Base-by-base conservation (phyloP, 2,888 invertebrate species). In the Lasiommata megera region DNA sequence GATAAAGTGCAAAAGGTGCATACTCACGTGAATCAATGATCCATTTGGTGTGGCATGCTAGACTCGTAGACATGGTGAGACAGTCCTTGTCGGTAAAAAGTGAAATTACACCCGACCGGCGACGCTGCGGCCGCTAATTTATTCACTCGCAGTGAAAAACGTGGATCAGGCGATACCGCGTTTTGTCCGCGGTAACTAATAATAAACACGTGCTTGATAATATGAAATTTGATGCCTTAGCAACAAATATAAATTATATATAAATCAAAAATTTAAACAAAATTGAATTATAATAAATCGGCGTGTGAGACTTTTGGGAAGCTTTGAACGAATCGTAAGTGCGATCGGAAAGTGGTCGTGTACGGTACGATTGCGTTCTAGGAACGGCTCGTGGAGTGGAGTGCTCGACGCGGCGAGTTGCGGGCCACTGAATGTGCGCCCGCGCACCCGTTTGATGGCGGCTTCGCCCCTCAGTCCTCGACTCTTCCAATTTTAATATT, bases 401-500 rank as follows among this genome's bases (percentile, higher is more conserved):
- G 86, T 84, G 87, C 81, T 74, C 88, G 79, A 70, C 86, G 75
- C 88, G 86, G 71, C 84, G 87, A 78, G 86, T 82, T 73, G 83
- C 79, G 81, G 79, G 76, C 86, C 86, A 88, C 88, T 88, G 87
- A 82, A 73, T 50, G 73, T 73, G 80, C 82, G 80, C 76, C 74
- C 73, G 81, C 81, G 82, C 84, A 76, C 60, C 63, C 67, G 62
- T 53, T 55, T 61, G 58, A 66, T 34, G 59, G 64, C 67, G 71
- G 71, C 59, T 50, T 64, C 74, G 76, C 77, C 76, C 73, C 71
- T 64, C 74, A 76, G 77, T 76, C 73, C 71, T 70, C 75, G 68
- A 79, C 80, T 79, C 81, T 78, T 82, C 77, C 84, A 82, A 82
- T 86, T 86, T 86, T 84, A 84, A 84, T 84, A 80, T 80, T 80